A percentile compares a stretch with the other conserved stretches of the same genome.
These are phyloP conservation scores for Ammodytes marinus DNA, from an alignment of 2,113 vertebrate genomes.

Conservation along the genomic window DNA sequence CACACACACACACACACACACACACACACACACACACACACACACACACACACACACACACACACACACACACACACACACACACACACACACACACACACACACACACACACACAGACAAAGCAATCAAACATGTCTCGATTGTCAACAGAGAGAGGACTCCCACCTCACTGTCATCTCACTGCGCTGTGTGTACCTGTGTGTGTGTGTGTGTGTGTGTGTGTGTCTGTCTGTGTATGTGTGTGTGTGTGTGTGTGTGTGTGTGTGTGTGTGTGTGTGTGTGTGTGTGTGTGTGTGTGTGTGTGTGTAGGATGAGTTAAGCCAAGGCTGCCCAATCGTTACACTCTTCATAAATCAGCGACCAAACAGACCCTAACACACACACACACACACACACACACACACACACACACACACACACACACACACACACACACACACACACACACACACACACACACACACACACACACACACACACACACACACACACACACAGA, in stretches of 20 bases:
- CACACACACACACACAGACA: conserved; percentile 38
- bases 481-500: conserved; percentile 30
- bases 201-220: conserved; percentile 19
- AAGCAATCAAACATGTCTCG: conserved; percentile 55
- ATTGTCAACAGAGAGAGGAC: conserved; percentile 53
- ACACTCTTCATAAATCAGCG: conserved; percentile 75
- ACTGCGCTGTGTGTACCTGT: background rate
- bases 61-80: conserved; percentile 18
- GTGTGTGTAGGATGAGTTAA: conserved; percentile 51
- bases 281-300: conserved; percentile 20
- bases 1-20: conserved; percentile 39
- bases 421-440: conserved; percentile 17
- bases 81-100: conserved; percentile 37
- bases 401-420: conserved; percentile 10
- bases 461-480: conserved; percentile 33
- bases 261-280: conserved; percentile 10
- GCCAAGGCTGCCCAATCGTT: conserved; percentile 73
- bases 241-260: conserved; percentile 29
- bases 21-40: conserved; percentile 50
- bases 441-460: too few relatives aligned
- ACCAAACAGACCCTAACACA: conserved; percentile 53
- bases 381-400: conserved; percentile 36
- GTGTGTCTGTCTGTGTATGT: conserved; percentile 6
- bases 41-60: conserved; percentile 40
- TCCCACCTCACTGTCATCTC: conserved; percentile 46